Percentiles rank a stretch among this genome's conserved stretches.
Evolutionary conservation across 2,113 vertebrate species (phyloP).

Genomic region (Irena cyanogastra): DNA sequence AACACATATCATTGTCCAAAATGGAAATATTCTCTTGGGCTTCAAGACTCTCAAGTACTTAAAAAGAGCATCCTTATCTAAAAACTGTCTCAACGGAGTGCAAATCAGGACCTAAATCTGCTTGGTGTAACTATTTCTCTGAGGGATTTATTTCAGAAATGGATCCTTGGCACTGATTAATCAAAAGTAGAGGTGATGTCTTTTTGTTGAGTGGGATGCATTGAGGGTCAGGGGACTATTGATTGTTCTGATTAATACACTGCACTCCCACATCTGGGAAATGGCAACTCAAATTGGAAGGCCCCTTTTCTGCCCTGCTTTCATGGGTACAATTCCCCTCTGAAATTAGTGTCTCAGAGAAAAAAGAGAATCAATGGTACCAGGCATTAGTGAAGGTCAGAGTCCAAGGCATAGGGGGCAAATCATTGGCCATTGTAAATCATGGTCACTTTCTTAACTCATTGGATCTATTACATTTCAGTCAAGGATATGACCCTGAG

Average conservation of each 20-base stretch:
- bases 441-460: neutral
- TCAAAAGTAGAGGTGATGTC: neutral
- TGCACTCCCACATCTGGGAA: neutral
- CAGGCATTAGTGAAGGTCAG: constrained; percentile 10
- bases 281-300: constrained; percentile 1
- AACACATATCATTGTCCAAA: fast-evolving
- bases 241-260: constrained; percentile 39
- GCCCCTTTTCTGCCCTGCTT: neutral
- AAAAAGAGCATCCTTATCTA: neutral
- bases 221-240: neutral
- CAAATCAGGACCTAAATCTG: neutral
- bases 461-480: neutral
- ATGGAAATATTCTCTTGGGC: neutral
- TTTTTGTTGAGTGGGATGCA: neutral
- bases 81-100: neutral
- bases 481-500: neutral
- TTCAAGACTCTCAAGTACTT: neutral
- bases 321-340: neutral
- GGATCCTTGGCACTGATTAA: neutral
- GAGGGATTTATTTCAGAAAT: neutral
- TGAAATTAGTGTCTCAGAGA: constrained; percentile 1
- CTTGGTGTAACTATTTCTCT: neutral
- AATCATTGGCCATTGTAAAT: constrained; percentile 15
- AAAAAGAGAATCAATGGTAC: constrained; percentile 24
- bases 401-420: constrained; percentile 1